These are phyloP conservation scores for Turdus rufiventris DNA, from an alignment of 2,113 vertebrate genomes.

Conservation along the genomic window DNA sequence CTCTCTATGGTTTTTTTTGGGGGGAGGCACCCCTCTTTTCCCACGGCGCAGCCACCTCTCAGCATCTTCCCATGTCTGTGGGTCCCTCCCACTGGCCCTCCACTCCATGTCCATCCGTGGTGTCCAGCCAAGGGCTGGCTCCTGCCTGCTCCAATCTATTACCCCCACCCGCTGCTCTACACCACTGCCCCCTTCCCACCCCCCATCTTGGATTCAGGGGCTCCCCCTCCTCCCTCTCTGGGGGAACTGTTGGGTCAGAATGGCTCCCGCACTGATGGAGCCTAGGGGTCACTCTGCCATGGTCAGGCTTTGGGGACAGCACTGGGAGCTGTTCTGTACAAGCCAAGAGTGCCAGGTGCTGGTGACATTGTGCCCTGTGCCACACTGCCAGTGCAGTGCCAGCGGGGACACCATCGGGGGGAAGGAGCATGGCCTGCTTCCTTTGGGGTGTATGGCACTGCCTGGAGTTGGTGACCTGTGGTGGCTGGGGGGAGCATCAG, in stretches of 20 bases:
- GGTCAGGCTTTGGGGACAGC: background rate
- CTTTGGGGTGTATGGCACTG: fast-evolving
- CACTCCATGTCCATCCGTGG: fast-evolving
- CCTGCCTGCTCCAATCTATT: background rate
- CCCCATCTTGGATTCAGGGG: fast-evolving
- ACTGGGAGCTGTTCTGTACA: fast-evolving
- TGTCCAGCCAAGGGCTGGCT: background rate
- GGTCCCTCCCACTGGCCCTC: background rate
- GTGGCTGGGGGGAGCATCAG: background rate
- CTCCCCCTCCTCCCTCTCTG: background rate
- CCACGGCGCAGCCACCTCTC: background rate
- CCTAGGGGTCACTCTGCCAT: background rate
- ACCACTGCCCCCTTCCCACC: background rate
- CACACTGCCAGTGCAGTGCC: background rate
- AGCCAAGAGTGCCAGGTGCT: background rate
- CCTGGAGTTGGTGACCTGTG: background rate
- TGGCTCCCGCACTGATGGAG: background rate
- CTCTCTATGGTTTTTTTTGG: background rate
- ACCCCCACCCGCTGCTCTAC: background rate
- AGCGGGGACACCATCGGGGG: background rate
- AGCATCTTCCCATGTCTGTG: fast-evolving
- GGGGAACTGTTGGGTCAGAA: background rate
- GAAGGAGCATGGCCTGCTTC: background rate
- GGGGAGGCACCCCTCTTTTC: background rate
- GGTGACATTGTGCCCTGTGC: background rate